Percentiles rank a stretch among this genome's conserved stretches.
phyloP scores from a whole-genome alignment of 2,113 vertebrate species.

The Passerina amoena region DNA sequence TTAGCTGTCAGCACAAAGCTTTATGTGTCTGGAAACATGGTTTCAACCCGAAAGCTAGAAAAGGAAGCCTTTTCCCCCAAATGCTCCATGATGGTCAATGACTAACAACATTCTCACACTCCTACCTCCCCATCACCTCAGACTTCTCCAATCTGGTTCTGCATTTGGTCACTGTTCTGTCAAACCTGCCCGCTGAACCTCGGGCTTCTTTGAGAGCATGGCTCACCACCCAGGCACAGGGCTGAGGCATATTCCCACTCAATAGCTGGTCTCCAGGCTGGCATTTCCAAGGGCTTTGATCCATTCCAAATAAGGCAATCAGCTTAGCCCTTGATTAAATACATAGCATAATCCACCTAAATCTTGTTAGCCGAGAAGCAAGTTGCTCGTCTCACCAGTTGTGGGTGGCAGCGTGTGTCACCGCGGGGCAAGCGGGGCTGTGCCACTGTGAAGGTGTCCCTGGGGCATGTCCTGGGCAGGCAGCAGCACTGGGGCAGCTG shows the following conservation, averaged over 20 bases:
- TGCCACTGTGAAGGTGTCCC: background rate
- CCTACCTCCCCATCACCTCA: background rate
- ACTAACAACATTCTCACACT: background rate
- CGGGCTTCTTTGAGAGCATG: background rate
- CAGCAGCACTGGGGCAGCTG: background rate
- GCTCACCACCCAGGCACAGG: background rate
- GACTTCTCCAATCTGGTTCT: background rate
- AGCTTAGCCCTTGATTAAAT: slow-evolving; percentile 66
- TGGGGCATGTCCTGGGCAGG: accelerated
- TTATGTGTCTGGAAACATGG: accelerated
- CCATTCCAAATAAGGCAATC: slow-evolving; percentile 59
- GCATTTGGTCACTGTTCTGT: background rate
- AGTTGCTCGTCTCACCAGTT: background rate
- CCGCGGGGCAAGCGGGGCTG: background rate
- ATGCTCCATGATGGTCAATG: background rate
- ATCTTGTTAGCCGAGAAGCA: slow-evolving; percentile 42
- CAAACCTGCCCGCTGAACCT: background rate
- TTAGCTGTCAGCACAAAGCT: background rate
- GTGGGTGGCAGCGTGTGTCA: background rate
- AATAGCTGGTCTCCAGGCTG: background rate
- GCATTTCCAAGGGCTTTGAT: slow-evolving; percentile 43
- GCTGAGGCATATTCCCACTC: background rate
- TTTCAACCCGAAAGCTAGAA: background rate
- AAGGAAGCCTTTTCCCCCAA: background rate
- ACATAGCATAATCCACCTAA: slow-evolving; percentile 57